Evolutionary conservation across 1,140 invertebrate species (phyloP), one percentile per base, ranked within the genome.

Genomic region (Vanessa tameamea): DNA sequence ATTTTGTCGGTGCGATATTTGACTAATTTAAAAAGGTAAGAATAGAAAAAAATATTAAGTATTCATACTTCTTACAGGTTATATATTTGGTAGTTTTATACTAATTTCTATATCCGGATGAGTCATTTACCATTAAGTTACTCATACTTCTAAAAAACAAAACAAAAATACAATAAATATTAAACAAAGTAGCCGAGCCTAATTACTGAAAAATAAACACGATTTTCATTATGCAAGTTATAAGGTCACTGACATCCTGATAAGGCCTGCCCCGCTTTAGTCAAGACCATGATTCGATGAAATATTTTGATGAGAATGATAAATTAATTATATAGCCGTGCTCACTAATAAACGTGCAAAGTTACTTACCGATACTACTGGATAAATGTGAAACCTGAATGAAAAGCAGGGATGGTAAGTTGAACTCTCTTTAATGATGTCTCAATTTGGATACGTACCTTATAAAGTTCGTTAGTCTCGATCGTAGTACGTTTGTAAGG

Each of bases 241-340:
- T 13, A 59, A 59, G 55, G 55, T 59, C 20, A 26, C 55, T 59
- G 12, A 26, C 23, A 26, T 59, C 55, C 23, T 59, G 20, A 59
- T 53, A 53, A 53, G n/a, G n/a, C 4, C 15, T 26, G 79, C 76
- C 78, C 74, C 65, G 53, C 71, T 85, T 85, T 82, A 80, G 84
- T 80, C 73, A 79, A 79, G 77, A 82, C 84, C n/a, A 53, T n/a
- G 51, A 16, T 16, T 43, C 37, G 37, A 53, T 16, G 51, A 53
- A 80, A 87, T 87, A 88, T 87, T 89, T 87, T 85, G 87, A 89
- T 88, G 85, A 85, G 84, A 72, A 82, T 79, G 78, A 89, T 89
- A 89, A 88, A 89, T 88, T 88, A 87, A 89, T 88, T 89, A 89
- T 77, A 86, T 59, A 84, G 68, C 82, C 73, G 77, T 16, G n/a